A percentile compares a stretch with the other conserved stretches of the same genome.
These are phyloP conservation scores for Rhinoraja longicauda DNA, from an alignment of 2,797 vertebrate species.

Conservation along the genomic window DNA sequence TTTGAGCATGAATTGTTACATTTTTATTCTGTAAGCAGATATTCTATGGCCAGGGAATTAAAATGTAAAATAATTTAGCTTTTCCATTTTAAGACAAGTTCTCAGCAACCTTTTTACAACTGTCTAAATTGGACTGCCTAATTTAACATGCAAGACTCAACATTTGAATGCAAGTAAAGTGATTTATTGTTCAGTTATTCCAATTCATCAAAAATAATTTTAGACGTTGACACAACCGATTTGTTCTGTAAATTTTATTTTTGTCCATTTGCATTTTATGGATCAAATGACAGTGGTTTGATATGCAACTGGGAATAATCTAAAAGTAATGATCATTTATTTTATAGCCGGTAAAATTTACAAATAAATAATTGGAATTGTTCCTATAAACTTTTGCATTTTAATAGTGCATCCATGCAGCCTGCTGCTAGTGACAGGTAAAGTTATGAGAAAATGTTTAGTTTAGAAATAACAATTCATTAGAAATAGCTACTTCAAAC, in stretches of 20 bases:
- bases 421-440: background rate
- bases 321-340: background rate
- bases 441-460: slow-evolving; percentile 11
- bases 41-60: background rate
- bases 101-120: background rate
- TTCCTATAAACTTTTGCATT: background rate
- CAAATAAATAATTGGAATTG: slow-evolving; percentile 32
- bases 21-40: background rate
- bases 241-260: background rate
- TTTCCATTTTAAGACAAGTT: background rate
- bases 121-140: background rate
- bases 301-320: slow-evolving; percentile 16
- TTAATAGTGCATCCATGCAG: background rate
- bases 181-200: background rate
- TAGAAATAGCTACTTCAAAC: background rate
- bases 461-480: slow-evolving; percentile 24
- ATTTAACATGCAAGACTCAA: background rate
- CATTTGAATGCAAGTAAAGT: background rate
- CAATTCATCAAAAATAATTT: slow-evolving; percentile 1
- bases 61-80: background rate
- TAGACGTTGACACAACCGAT: background rate
- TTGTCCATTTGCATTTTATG: slow-evolving; percentile 11
- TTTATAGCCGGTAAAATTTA: slow-evolving; percentile 5
- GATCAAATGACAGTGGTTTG: background rate
- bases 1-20: background rate